Evolutionary conservation across 2,888 invertebrate species (phyloP), one percentile per base, ranked within the genome.

Genomic region (Synanthedon formicaeformis): DNA sequence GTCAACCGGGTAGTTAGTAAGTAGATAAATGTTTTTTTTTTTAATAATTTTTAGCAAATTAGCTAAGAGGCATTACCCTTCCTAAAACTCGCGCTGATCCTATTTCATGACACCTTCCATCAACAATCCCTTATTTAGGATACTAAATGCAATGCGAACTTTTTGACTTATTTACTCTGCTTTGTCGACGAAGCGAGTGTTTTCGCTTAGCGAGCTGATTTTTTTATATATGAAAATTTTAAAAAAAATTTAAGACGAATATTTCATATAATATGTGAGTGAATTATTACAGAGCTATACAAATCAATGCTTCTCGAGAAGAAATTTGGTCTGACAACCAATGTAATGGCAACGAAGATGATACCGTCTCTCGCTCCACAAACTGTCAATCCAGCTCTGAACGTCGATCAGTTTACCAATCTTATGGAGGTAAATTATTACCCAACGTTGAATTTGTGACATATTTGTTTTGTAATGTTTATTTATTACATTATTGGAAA

Each of bases 281-380:
- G n/a, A n/a, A 13, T 13, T 45, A 49, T 88, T 85, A 49, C 89
- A 98, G 98, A 94, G 81, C 95, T 98, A 71, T 98, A 97, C 88
- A 93, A 94, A 69, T 90, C 94, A 69, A 93, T 98, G 93, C 88
- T 98, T 64, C 91, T 92, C 73, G 97, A 98, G 80, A 94, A 94
- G 78, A 95, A 93, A 72, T 97, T 95, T 78, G 97, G 96, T 48
- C 86, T 98, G 62, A 94, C 95, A 3, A 93, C 96, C 51, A 96
- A 93, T 73, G 89, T 97, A 66, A 95, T 98, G 92, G 98, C 98
- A 6, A 96, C 95, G 11, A 92, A 95, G 72, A 96, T 97, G 67
- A 94, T 98, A 91, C 98, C 98, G 6, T 91, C 95, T 12, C 89
- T 98, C 53, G 92, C 97, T 55, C 98, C 98, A 16, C 96, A 96